Conservation (phyloP, 2,888 invertebrate genomes). For the Sisyra nigra region DNA sequence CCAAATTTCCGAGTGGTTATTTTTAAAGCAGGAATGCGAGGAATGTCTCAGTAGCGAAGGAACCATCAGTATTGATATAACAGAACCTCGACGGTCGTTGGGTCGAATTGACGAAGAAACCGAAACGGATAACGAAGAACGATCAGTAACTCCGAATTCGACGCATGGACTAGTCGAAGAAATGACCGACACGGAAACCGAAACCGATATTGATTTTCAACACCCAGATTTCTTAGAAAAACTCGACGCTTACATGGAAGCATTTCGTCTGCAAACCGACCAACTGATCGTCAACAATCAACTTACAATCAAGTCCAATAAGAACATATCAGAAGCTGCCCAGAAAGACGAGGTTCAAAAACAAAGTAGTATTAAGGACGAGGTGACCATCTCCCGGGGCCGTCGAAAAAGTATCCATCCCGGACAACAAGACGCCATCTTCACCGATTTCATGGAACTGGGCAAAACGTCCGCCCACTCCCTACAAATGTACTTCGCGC, state of each 20-base stretch:
- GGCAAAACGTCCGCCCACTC: neutral
- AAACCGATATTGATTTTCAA: constrained; percentile 25
- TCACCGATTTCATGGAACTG: neutral
- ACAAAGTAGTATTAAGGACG: constrained; percentile 17
- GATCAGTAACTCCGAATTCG: constrained; percentile 20
- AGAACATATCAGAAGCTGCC: neutral
- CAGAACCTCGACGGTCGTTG: constrained; percentile 33
- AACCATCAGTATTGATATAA: constrained; percentile 25
- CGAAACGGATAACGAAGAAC: constrained; percentile 36
- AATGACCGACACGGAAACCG: constrained; percentile 14
- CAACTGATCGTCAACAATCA: constrained; percentile 39
- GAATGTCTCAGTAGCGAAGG: constrained; percentile 53
- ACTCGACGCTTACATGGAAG: constrained; percentile 52
- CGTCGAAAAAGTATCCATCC: constrained; percentile 27
- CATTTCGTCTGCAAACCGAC: constrained; percentile 55
- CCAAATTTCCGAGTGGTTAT: constrained; percentile 69
- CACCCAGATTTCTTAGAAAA: constrained; percentile 54
- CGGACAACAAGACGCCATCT: constrained; percentile 19
- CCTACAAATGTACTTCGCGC: constrained; percentile 7
- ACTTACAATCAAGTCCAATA: constrained; percentile 1
- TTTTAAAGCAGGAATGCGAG: constrained; percentile 74
- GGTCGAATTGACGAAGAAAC: constrained; percentile 39
- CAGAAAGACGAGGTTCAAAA: neutral
- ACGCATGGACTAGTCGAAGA: constrained; percentile 1
- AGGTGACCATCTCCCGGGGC: constrained; percentile 20